Conservation (phyloP, 2,797 vertebrate genomes). For the Chloroceryle inda region DNA sequence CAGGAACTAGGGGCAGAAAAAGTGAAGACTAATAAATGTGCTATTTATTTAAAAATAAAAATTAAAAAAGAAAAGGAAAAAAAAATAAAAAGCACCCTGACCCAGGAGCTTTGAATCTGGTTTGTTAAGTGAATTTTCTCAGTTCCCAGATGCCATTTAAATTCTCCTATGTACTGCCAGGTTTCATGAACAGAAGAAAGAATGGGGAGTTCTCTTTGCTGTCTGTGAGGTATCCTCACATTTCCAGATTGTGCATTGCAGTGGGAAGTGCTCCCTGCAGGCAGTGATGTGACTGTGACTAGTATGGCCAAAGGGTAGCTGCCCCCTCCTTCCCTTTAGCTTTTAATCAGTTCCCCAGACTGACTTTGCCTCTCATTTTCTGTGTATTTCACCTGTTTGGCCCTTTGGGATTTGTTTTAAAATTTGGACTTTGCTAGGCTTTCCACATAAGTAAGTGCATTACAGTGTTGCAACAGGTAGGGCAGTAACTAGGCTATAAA, state of each 20-base stretch:
- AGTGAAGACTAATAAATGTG: neutral
- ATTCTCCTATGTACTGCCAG: neutral
- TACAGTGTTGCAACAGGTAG: neutral
- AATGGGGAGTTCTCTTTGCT: neutral
- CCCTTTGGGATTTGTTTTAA: neutral
- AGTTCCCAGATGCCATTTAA: neutral
- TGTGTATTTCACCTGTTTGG: neutral
- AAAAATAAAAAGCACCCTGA: neutral
- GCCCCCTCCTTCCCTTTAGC: neutral
- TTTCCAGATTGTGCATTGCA: neutral
- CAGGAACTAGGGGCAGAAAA: neutral
- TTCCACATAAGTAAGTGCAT: rapidly evolving
- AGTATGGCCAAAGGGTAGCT: neutral
- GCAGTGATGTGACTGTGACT: neutral
- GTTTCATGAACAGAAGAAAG: neutral
- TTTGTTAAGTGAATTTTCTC: neutral
- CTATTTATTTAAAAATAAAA: neutral
- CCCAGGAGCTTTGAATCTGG: neutral
- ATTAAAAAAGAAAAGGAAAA: too few relatives aligned
- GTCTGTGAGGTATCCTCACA: neutral
- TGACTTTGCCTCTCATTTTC: neutral
- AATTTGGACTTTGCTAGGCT: neutral
- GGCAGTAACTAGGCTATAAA: neutral
- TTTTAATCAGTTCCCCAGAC: neutral
- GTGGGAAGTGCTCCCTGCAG: neutral